Conservation (phyloP, 2,113 vertebrate species). For the Corythornis vintsioides region DNA sequence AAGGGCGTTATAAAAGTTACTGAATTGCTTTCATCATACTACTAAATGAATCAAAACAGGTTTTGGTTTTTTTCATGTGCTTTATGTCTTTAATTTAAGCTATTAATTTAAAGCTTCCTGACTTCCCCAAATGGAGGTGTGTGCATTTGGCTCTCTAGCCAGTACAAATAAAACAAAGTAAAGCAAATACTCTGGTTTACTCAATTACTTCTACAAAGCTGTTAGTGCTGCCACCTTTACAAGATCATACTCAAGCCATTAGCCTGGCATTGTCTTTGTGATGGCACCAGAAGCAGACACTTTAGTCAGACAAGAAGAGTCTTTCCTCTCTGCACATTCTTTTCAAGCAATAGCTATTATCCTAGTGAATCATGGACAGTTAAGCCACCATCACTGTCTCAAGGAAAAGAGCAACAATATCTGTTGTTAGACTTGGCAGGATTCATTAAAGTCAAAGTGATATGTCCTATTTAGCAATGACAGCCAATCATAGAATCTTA, state of each 20-base stretch:
- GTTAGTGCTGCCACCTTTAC: neutral
- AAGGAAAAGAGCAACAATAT: conserved; percentile 33
- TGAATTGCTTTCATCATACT: neutral
- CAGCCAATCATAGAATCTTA: neutral
- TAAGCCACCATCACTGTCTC: neutral
- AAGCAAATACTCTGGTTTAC: neutral
- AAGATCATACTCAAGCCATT: neutral
- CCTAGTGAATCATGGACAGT: conserved; percentile 55
- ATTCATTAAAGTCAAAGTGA: neutral
- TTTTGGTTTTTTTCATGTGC: neutral
- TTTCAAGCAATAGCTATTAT: conserved; percentile 41
- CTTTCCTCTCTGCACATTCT: conserved; percentile 17
- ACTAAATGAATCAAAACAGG: neutral
- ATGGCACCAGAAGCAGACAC: conserved; percentile 45
- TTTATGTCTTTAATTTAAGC: neutral
- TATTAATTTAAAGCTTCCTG: neutral
- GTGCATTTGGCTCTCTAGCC: neutral
- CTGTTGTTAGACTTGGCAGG: conserved; percentile 52
- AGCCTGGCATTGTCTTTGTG: neutral
- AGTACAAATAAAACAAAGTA: neutral
- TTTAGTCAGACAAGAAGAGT: conserved; percentile 29
- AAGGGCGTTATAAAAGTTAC: neutral
- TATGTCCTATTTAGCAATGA: conserved; percentile 2
- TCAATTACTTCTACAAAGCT: neutral
- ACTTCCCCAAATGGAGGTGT: neutral